Percentiles rank a stretch among this genome's conserved stretches.
phyloP scores from a whole-genome alignment of 2,113 vertebrate species.

The human (Homo sapiens) region DNA sequence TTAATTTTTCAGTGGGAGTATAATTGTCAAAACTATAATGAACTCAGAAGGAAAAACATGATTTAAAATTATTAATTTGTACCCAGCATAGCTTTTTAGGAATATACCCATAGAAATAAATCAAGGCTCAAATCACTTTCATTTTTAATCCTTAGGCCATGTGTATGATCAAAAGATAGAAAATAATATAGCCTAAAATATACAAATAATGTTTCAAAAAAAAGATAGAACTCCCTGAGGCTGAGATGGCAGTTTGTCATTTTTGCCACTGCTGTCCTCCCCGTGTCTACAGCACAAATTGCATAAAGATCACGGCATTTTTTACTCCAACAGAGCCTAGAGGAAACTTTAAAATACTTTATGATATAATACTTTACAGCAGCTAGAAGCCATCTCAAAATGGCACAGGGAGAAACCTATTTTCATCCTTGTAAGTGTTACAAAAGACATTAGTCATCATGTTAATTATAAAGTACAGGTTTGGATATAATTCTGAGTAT shows the following conservation, averaged over 20 bases:
- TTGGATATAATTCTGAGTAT: not conserved
- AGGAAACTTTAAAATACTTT: slow-evolving; percentile 24
- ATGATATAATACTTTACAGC: not conserved
- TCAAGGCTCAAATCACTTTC: not conserved
- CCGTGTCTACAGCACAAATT: not conserved
- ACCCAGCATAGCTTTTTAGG: not conserved
- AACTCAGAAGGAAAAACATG: not conserved
- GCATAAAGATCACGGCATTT: not conserved
- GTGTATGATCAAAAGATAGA: not conserved
- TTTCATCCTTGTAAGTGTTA: slow-evolving; percentile 34
- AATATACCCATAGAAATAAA: not conserved
- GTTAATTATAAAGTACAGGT: not conserved
- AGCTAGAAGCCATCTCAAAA: not conserved
- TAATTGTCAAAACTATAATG: not conserved
- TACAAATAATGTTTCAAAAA: not conserved
- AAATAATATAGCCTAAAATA: not conserved
- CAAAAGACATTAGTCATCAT: not conserved
- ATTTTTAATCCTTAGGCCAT: not conserved
- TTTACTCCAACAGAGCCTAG: not conserved
- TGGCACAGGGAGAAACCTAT: not conserved
- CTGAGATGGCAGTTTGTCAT: accelerated
- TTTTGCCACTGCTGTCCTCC: not conserved
- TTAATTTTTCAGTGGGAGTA: not conserved
- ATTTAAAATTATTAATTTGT: not conserved
- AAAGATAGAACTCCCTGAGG: not conserved